These are phyloP conservation scores for Tachyglossus aculeatus DNA, from an alignment of 2,797 vertebrate species.

Conservation along the genomic window DNA sequence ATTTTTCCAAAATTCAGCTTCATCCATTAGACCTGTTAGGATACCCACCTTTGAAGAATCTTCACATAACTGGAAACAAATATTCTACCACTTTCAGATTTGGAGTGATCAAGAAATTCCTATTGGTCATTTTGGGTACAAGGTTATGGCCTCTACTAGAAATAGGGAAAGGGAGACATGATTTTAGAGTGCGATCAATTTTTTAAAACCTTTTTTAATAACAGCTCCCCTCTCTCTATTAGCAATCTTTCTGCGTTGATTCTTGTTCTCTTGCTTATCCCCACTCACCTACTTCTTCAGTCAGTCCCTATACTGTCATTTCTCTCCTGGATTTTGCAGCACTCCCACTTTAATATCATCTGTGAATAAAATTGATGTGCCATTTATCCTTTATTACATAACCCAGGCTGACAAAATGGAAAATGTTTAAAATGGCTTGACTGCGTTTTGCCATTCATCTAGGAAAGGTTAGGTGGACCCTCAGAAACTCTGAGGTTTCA, in stretches of 20 bases:
- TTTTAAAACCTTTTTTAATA: too few relatives aligned
- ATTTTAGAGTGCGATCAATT: too few relatives aligned
- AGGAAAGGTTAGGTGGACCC: neutral
- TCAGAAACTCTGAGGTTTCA: neutral
- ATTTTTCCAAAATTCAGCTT: neutral
- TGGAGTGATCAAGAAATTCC: too few relatives aligned
- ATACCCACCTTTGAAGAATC: too few relatives aligned
- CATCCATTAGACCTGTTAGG: neutral
- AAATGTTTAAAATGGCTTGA: slow-evolving; percentile 27
- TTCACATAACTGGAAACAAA: too few relatives aligned
- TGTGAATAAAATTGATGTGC: slow-evolving; percentile 35
- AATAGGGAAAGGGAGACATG: too few relatives aligned
- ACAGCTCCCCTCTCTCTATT: too few relatives aligned
- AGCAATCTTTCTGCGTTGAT: slow-evolving; percentile 18
- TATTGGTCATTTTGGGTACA: too few relatives aligned
- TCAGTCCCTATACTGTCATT: neutral
- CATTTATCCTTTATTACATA: slow-evolving; percentile 25
- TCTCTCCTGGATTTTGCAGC: slow-evolving; percentile 6
- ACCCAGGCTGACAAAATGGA: slow-evolving; percentile 21
- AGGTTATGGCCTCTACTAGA: too few relatives aligned
- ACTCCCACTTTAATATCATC: slow-evolving; percentile 23
- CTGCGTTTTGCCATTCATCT: neutral
- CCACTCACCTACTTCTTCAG: neutral
- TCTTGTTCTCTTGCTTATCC: neutral
- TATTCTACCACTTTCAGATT: too few relatives aligned